Conservation (phyloP, 2,888 invertebrate species). For the Agrochola lychnidis region DNA sequence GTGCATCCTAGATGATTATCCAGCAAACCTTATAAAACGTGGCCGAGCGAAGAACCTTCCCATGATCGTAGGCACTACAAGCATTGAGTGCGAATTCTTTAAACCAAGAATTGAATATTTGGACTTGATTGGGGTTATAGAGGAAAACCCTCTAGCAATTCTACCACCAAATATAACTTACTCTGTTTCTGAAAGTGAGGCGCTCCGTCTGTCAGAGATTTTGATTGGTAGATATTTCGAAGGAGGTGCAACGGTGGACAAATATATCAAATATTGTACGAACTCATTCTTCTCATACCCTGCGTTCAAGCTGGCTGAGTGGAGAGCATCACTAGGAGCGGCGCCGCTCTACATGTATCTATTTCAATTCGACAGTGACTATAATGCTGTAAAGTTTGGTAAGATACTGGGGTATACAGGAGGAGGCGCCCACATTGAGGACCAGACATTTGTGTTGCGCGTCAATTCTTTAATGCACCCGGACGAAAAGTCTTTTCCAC, state of each 20-base stretch:
- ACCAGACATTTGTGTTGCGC: conserved; percentile 83
- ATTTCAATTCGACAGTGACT: conserved; percentile 83
- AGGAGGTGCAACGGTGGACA: conserved; percentile 52
- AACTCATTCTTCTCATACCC: conserved; percentile 67
- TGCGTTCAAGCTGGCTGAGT: conserved; percentile 64
- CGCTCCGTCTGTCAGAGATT: conserved; percentile 43
- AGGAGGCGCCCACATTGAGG: conserved; percentile 84
- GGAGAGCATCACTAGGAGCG: conserved; percentile 49
- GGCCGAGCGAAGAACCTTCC: conserved; percentile 70
- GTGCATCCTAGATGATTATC: conserved; percentile 69
- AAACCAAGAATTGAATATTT: conserved; percentile 37
- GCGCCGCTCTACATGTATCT: conserved; percentile 85
- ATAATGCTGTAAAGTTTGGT: conserved; percentile 78
- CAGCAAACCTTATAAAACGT: conserved; percentile 62
- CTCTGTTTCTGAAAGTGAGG: conserved; percentile 39
- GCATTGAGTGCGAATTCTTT: conserved; percentile 57
- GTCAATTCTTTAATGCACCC: conserved; percentile 60
- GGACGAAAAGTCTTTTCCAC: conserved; percentile 46
- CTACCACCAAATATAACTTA: conserved; percentile 59
- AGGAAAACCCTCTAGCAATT: conserved; percentile 68
- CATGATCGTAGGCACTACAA: conserved; percentile 63
- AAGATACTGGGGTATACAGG: conserved; percentile 67
- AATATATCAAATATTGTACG: conserved; percentile 47
- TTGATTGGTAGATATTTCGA: conserved; percentile 60
- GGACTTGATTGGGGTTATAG: conserved; percentile 29